These are phyloP conservation scores for Nymphalis io DNA, from an alignment of 1,140 invertebrate genomes.

Conservation along the genomic window DNA sequence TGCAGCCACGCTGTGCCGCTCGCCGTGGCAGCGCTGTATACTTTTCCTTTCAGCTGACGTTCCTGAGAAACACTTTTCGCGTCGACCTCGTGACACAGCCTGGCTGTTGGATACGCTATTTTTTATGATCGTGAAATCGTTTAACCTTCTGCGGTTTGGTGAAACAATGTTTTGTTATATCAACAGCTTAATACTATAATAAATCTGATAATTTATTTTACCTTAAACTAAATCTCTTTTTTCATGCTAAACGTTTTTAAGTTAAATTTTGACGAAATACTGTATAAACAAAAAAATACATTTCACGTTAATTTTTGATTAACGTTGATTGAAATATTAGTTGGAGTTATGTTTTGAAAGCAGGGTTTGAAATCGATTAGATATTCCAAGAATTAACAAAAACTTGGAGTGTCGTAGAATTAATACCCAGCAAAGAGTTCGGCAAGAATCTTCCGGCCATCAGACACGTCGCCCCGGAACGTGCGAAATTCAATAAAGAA, in stretches of 20 bases:
- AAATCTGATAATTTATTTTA: conserved; percentile 21
- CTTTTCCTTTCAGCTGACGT: conserved; percentile 46
- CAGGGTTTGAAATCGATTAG: conserved; percentile 1
- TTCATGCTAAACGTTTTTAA: background rate
- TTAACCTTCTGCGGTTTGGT: conserved; percentile 35
- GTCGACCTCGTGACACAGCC: conserved; percentile 67
- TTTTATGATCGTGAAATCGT: conserved; percentile 46
- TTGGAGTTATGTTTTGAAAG: background rate
- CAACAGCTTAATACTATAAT: conserved; percentile 11
- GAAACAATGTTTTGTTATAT: conserved; percentile 13
- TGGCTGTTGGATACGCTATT: conserved; percentile 34
- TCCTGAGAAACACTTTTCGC: conserved; percentile 64
- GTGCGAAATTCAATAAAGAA: conserved; percentile 79
- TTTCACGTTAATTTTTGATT: too few species aligned
- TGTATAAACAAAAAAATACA: too few species aligned
- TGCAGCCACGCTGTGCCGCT: conserved; percentile 29
- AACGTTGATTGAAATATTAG: too few species aligned
- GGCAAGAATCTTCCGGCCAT: conserved; percentile 75
- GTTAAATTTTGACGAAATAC: too few species aligned
- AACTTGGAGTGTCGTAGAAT: conserved; percentile 42
- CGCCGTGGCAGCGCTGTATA: conserved; percentile 33
- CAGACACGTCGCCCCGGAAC: conserved; percentile 72
- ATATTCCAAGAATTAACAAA: conserved; percentile 27
- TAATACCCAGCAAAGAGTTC: conserved; percentile 70
- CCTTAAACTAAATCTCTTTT: conserved; percentile 6